These are phyloP conservation scores for Aramus guarauna DNA, from an alignment of 2,113 vertebrate species.

Conservation along the genomic window DNA sequence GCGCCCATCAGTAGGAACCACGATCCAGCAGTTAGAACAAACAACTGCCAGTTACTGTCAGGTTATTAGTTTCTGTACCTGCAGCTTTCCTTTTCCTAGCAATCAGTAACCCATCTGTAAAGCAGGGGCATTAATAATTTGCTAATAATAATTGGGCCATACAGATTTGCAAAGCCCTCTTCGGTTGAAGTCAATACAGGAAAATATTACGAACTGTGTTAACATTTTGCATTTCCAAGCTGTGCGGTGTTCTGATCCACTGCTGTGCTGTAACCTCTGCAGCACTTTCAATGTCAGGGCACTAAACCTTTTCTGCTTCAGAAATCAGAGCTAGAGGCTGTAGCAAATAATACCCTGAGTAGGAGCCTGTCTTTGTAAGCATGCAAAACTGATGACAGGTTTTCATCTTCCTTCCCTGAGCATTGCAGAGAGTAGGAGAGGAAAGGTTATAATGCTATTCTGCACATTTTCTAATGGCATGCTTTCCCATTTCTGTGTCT, in stretches of 20 bases:
- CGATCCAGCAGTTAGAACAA: not conserved
- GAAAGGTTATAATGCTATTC: not conserved
- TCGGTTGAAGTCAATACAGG: fast-evolving
- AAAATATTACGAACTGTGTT: not conserved
- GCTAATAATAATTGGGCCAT: not conserved
- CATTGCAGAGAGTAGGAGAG: not conserved
- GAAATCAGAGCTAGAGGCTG: not conserved
- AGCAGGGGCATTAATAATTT: not conserved
- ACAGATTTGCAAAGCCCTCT: not conserved
- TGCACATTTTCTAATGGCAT: not conserved
- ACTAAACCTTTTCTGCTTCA: not conserved
- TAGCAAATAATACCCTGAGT: not conserved
- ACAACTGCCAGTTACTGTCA: not conserved
- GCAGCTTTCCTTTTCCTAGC: not conserved
- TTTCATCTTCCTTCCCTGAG: not conserved
- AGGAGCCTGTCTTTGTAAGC: not conserved
- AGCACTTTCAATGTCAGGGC: not conserved
- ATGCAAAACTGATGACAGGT: not conserved
- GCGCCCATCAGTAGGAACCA: not conserved
- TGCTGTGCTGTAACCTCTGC: not conserved
- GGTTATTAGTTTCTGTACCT: not conserved
- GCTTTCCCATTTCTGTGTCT: not conserved
- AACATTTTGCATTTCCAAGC: not conserved
- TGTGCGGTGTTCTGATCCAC: not conserved
- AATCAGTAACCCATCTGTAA: not conserved